Evolutionary conservation across 2,113 vertebrate species (phyloP).

Genomic region (Rhizomys pruinosus): DNA sequence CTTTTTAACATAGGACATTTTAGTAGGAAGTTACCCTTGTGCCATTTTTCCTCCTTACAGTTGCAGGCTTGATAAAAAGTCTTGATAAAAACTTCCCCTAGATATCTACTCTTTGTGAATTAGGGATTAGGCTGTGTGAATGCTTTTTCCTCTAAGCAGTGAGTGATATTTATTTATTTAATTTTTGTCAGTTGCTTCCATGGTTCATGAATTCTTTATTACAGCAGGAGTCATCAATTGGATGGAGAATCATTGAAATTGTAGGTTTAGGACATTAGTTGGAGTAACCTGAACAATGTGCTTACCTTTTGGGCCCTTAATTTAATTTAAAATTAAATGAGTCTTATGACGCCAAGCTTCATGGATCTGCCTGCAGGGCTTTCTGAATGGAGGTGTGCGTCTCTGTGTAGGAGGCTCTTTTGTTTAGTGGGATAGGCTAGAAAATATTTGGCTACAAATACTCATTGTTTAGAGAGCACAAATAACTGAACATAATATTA

Average conservation of each 20-base stretch:
- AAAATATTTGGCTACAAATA: conserved; percentile 57
- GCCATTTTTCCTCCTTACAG: background rate
- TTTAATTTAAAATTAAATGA: conserved; percentile 79
- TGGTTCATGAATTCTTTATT: conserved; percentile 62
- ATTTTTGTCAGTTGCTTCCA: conserved; percentile 48
- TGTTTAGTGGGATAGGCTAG: conserved; percentile 39
- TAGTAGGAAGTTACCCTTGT: conserved; percentile 13
- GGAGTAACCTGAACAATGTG: conserved; percentile 55
- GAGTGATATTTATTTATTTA: conserved; percentile 75
- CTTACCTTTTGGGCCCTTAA: conserved; percentile 73
- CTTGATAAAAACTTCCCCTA: background rate
- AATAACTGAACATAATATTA: background rate
- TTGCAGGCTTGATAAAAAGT: background rate
- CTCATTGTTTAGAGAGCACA: conserved; percentile 16
- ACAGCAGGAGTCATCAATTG: background rate
- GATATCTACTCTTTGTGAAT: background rate
- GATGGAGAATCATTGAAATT: conserved; percentile 11
- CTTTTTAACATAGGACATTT: background rate
- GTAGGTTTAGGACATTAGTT: conserved; percentile 62
- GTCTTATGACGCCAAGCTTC: conserved; percentile 57
- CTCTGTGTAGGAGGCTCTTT: conserved; percentile 43
- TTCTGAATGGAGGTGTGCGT: background rate
- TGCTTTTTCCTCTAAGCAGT: background rate
- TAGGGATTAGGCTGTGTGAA: background rate
- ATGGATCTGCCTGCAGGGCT: conserved; percentile 41